Evolutionary conservation across 2,797 vertebrate genomes (phyloP), one percentile per base, ranked within the genome.

Genomic region (Pelobates cultripes): DNA sequence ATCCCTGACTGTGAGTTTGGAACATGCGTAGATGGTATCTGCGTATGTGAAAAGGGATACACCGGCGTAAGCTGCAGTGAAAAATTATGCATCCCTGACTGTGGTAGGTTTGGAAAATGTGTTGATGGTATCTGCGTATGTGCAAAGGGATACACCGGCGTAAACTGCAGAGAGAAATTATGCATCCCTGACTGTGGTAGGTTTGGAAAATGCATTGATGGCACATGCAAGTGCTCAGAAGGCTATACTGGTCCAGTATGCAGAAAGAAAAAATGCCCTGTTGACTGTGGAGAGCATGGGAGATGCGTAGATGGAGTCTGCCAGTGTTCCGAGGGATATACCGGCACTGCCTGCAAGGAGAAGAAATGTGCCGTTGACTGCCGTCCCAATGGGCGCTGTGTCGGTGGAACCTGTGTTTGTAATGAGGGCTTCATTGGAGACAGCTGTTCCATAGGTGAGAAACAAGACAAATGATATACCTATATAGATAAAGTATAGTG

Each of bases 351-450:
- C 78, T 97, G 97, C 93, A 92, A 93, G 0, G 78, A 93, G 77
- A 93, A 87, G 78, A 88, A 85, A 60, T 97, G 96, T 83, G 92
- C 92, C 0, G 86, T 86, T 3, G 93, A 97, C 89, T 97, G 97
- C 85, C 87, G 86, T 0, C 93, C 92, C 13, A 94, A 94, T 0
- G 94, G 96, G 13, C 94, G 87, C 86, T 97, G 96, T 68, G 93
- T 95, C 75, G 89, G 95, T 0, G 96, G 96, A 12, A 90, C 89
- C 72, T 97, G 97, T 55, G 82, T 94, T 88, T 98, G 96, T 15
- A 89, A 95, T 0, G 86, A 94, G 64, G 95, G 95, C 79, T 96
- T 97, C 87, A 90, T 88, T 0, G 95, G 94, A 10, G 89, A 89
- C 0, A 93, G 95, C 90, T 99, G 97, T 77, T 75, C 77, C n/a